Conservation (phyloP, 2,113 vertebrate genomes). For the western clawed frog (Xenopus tropicalis) region UCB_Xtro_10.0 CM004445.2:28085501-28086000, state of each 20-base stretch:
- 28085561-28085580: conserved; percentile 73
- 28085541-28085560: conserved; percentile 71
- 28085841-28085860: conserved; percentile 79
- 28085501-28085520: conserved; percentile 69
- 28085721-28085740: conserved; percentile 73
- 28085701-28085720: conserved; percentile 71
- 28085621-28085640: conserved; percentile 70
- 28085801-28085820: conserved; percentile 57
- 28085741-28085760: conserved; percentile 67
- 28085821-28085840: conserved; percentile 72
- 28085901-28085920: conserved; percentile 69
- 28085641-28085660: conserved; percentile 68
- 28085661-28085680: conserved; percentile 68
- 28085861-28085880: conserved; percentile 62
- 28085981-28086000: conserved; percentile 70
- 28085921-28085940: conserved; percentile 63
- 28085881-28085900: conserved; percentile 66
- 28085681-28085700: conserved; percentile 60
- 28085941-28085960: conserved; percentile 68
- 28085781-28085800: conserved; percentile 60
- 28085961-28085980: conserved; percentile 72
- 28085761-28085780: conserved; percentile 63
- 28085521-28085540: conserved; percentile 69
- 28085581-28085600: conserved; percentile 77
- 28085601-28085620: conserved; percentile 71